Evolutionary conservation across 2,113 vertebrate species (phyloP), one percentile per base, ranked within the genome.

Genomic region (Fukomys damarensis): DNA sequence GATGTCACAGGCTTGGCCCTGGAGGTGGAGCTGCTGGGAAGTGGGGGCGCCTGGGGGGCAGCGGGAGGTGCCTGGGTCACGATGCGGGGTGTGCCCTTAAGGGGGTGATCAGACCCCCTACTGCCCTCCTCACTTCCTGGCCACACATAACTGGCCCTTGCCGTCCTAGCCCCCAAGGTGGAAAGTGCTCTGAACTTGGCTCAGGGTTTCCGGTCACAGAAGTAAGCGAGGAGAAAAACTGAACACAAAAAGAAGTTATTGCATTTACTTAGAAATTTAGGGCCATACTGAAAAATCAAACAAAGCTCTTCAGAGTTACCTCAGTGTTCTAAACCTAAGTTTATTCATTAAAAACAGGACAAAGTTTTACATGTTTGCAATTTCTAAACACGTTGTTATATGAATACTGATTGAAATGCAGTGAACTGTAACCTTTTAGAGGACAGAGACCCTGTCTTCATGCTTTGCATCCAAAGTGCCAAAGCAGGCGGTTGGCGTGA

Each of bases 381-480:
- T 90, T 46, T 54, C 38, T 32, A 83, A 94, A 84, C 1, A 32
- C 38, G 35, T 0, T 74, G n/a, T 8, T 46, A 43, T 63, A 54
- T 88, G 92, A 93, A 91, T 61, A 87, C 1, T 74, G n/a, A n/a
- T n/a, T n/a, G 41, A 88, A 93, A 91, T 12, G 3, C 63, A 84
- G 11, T 79, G 8, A 87, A 74, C 17, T 63, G 13, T 17, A 86
- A 94, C 2, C 28, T 70, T 77, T 89, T 80, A 43, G 43, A 79
- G 35, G 65, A 65, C 35, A 35, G 26, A 32, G 38, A 85, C 7
- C 1, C n/a, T n/a, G 24, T 35, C 63, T 84, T 89, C 56, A 59
- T 41, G 83, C 17, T 91, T 82, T 59, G 46, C 11, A 87, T 56
- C 26, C 54, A 41, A 52, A 76, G 3, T 26, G 19, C 54, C n/a